Evolutionary conservation across 1,140 invertebrate genomes (phyloP).

Genomic region (Macrotrachela quadricornifera): DNA sequence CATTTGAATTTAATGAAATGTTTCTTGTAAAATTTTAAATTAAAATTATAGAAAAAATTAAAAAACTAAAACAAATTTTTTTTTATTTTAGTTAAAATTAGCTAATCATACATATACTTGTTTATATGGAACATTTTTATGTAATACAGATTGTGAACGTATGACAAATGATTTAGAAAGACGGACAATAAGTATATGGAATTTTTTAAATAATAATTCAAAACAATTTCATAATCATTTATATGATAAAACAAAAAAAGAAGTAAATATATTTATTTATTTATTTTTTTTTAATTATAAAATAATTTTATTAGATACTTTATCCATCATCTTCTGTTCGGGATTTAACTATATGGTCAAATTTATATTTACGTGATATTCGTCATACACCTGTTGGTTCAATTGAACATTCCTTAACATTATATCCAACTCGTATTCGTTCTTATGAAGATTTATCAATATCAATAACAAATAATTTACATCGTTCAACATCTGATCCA

Average conservation of each 20-base stretch:
- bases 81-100: slow-evolving; percentile 45
- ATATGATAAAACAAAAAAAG: not conserved
- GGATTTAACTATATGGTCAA: no score
- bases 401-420: no score
- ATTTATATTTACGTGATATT: no score
- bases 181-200: slow-evolving; percentile 4
- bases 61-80: slow-evolving; percentile 3
- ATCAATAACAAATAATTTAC: no score
- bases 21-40: slow-evolving; percentile 38
- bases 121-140: slow-evolving; percentile 86
- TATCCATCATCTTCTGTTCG: no score
- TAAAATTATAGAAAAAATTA: not conserved
- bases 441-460: no score
- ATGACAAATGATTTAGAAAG: not conserved
- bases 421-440: no score
- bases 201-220: slow-evolving; percentile 1
- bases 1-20: slow-evolving; percentile 77
- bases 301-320: no score
- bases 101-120: slow-evolving; percentile 82
- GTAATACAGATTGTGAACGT: not conserved
- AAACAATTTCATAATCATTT: not conserved
- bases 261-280: not conserved
- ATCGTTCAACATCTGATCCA: no score
- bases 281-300: no score
- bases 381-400: no score